phyloP scores from a whole-genome alignment of 2,113 vertebrate species.

The Hippocampus mohnikei region DNA sequence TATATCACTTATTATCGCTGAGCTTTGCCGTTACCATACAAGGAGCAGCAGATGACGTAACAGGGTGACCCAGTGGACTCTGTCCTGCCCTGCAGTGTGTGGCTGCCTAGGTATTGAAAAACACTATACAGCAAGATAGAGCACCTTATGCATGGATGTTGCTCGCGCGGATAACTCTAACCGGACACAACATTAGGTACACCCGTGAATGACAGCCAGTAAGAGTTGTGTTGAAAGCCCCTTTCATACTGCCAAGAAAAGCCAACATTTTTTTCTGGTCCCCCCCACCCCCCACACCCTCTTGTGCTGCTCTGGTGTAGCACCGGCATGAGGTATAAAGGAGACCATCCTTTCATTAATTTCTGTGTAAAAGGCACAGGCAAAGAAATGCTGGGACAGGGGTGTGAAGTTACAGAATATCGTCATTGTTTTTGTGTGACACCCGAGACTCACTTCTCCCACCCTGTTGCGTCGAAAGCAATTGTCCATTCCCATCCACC shows the following conservation, averaged over 20 bases:
- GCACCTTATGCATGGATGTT: not conserved
- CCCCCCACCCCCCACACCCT: no score
- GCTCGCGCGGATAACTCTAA: not conserved
- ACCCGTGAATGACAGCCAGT: not conserved
- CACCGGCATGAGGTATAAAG: not conserved
- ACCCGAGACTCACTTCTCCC: no score
- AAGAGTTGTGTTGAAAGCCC: not conserved
- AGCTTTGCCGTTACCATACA: constrained; percentile 11
- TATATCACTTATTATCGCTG: not conserved
- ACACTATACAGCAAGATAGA: not conserved
- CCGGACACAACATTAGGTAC: constrained; percentile 1
- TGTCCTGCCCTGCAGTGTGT: constrained; percentile 6
- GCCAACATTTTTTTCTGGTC: not conserved
- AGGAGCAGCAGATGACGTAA: constrained; percentile 54
- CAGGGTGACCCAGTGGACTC: constrained; percentile 49
- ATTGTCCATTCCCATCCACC: no score
- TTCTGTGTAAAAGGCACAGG: not conserved
- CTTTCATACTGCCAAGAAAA: not conserved
- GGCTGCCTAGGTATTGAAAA: not conserved
- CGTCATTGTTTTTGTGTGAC: no score
- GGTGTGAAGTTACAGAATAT: not conserved
- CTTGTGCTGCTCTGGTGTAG: not conserved
- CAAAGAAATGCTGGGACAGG: not conserved
- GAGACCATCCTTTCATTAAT: not conserved
- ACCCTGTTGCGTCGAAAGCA: no score